Evolutionary conservation across 2,113 vertebrate genomes (phyloP).

Genomic region (Daubentonia madagascariensis): DNA sequence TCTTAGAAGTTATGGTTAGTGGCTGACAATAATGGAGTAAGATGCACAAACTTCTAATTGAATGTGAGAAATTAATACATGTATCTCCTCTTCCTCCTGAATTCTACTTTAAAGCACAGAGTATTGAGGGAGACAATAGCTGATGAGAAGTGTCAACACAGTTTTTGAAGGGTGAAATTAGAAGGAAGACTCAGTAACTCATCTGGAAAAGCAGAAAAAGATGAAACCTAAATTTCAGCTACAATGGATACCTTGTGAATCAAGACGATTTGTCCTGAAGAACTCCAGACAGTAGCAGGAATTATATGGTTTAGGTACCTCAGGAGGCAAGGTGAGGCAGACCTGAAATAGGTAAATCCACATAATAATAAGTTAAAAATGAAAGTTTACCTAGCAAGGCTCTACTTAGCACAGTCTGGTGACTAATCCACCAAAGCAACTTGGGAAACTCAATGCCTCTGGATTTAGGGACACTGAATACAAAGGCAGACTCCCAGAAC

Average conservation of each 20-base stretch:
- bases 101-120: background rate
- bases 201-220: background rate
- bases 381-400: background rate
- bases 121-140: background rate
- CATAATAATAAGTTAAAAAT: background rate
- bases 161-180: background rate
- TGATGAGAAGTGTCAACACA: background rate
- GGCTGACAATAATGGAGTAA: background rate
- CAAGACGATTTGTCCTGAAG: background rate
- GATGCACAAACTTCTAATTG: background rate
- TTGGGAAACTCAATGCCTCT: background rate
- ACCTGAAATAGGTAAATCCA: background rate
- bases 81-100: background rate
- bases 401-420: background rate
- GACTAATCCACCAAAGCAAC: background rate
- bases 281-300: background rate
- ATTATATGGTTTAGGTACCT: background rate
- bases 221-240: background rate
- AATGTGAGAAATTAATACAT: background rate
- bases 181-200: background rate
- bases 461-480: background rate
- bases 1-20: background rate
- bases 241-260: background rate
- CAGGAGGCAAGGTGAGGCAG: background rate
- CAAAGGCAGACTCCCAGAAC: background rate